Evolutionary conservation across 2,113 vertebrate species (phyloP), one percentile per base, ranked within the genome.

Genomic region (Nothoprocta pentlandii): DNA sequence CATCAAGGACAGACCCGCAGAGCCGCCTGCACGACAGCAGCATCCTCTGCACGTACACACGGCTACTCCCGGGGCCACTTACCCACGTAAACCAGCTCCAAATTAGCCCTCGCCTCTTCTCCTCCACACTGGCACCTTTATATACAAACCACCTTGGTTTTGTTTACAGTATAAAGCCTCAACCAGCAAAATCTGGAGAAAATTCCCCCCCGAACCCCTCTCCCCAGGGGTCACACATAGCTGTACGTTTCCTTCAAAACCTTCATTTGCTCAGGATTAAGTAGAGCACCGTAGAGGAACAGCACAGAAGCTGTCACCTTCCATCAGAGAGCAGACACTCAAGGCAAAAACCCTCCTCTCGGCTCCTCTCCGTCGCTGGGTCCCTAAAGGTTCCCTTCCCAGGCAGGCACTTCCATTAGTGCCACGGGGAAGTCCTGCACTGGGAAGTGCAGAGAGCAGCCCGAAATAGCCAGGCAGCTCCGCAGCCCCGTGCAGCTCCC

Each of bases 391-490:
- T 62, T 76, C 69, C 67, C 67, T 62, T 76, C 69, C 67, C 67
- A 73, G 19, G 78, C 58, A 73, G 44, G 80, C 92, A 44, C 80
- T 93, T 79, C 84, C 80, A 85, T 30, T 66, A 87, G 73, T 36
- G 53, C 44, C 70, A 89, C 53, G 30, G 74, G 63, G 73, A 89
- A 58, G 64, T 81, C 83, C 76, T 3, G 4, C 89, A 86, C 78
- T 26, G 56, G 51, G 83, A 78, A 64, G 90, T 86, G 80, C 14
- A 17, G 86, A 59, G 41, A 81, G 88, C 69, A 80, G 83, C 80
- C 92, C 61, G 91, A 96, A 93, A 75, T 67, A 92, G 79, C 82
- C 89, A 80, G 64, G 74, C 82, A 91, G 93, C 58, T 90, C 63
- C 34, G 73, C 90, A 90, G 85, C 73, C 82, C 85, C 25, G 73